Evolutionary conservation across 2,113 vertebrate species (phyloP).

Genomic region (Pseudonaja textilis): DNA sequence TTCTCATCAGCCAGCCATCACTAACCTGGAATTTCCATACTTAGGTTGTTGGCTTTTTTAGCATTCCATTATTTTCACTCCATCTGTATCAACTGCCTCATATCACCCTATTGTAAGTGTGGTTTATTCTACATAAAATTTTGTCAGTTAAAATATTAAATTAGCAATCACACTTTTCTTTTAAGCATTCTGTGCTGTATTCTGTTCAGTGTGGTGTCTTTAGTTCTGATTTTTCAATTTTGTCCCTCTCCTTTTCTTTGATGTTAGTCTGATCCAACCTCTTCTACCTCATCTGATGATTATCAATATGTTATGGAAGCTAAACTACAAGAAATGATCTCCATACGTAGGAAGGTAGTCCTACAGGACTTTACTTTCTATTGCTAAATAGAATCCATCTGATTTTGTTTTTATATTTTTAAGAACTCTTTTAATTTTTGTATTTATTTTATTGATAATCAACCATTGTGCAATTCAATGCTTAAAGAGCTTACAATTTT

Average conservation of each 20-base stretch:
- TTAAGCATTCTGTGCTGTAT: slow-evolving; percentile 82
- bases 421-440: slow-evolving; percentile 66
- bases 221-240: slow-evolving; percentile 89
- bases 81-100: slow-evolving; percentile 63
- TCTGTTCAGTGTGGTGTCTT: slow-evolving; percentile 80
- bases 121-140: slow-evolving; percentile 70
- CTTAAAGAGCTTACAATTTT: slow-evolving; percentile 82
- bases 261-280: slow-evolving; percentile 93
- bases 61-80: slow-evolving; percentile 71
- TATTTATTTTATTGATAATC: slow-evolving; percentile 81
- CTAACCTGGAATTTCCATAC: slow-evolving; percentile 70
- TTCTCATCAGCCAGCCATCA: slow-evolving; percentile 70
- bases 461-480: slow-evolving; percentile 81
- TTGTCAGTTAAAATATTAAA: slow-evolving; percentile 67
- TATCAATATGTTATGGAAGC: slow-evolving; percentile 98
- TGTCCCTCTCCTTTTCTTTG: slow-evolving; percentile 93
- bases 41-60: slow-evolving; percentile 72
- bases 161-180: slow-evolving; percentile 75
- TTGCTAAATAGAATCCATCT: slow-evolving; percentile 84
- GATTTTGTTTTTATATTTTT: slow-evolving; percentile 70
- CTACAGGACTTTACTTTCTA: slow-evolving; percentile 87
- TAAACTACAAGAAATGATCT: slow-evolving; percentile 98
- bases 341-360: slow-evolving; percentile 98
- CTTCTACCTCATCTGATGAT: slow-evolving; percentile 94
- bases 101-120: slow-evolving; percentile 67